Conservation (phyloP, 64 coral and sea anemone genomes). For the Stichodactyla mertensii region DNA sequence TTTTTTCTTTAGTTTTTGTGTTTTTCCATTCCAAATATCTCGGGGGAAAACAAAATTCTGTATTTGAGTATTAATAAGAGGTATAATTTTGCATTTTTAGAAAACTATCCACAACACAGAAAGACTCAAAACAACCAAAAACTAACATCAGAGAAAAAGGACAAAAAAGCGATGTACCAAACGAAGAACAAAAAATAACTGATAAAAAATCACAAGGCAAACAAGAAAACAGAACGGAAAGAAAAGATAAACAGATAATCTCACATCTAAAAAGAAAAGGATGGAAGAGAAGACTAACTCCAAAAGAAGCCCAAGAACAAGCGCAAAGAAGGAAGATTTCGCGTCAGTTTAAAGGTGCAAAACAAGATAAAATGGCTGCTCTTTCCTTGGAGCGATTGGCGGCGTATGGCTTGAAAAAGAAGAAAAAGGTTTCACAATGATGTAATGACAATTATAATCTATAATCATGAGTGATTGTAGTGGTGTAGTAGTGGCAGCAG, state of each 20-base stretch:
- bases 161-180: neutral
- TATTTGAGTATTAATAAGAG: no score
- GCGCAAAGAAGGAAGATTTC: conserved; percentile 24
- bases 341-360: conserved; percentile 51
- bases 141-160: neutral
- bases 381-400: conserved; percentile 39
- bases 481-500: no score
- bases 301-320: conserved; percentile 31
- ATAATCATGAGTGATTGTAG: neutral
- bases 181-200: neutral
- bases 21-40: no score
- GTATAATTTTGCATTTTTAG: neutral
- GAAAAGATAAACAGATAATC: neutral
- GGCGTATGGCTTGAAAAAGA: conserved; percentile 40
- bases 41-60: no score
- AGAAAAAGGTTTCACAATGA: conserved; percentile 14
- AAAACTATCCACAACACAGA: neutral
- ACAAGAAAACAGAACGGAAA: neutral
- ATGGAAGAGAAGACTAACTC: conserved; percentile 18
- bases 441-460: no score
- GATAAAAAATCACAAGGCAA: neutral
- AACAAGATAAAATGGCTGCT: conserved; percentile 26
- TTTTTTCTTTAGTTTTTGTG: no score
- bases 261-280: neutral
- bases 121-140: neutral